These are phyloP conservation scores for Urocolius indicus DNA, from an alignment of 2,113 vertebrate genomes.

Conservation along the genomic window DNA sequence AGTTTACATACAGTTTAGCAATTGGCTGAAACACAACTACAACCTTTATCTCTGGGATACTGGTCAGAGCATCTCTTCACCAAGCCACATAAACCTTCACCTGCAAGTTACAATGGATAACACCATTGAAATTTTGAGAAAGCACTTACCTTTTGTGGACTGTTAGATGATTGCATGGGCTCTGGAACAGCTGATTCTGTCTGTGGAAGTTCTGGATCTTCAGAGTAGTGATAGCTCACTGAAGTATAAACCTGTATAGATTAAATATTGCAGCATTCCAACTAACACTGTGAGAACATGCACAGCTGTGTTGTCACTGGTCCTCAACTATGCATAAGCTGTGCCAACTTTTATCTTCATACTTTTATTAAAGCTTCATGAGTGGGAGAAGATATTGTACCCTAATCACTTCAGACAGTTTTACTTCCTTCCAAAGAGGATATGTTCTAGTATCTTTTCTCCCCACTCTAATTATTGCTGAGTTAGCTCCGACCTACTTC, in stretches of 20 bases:
- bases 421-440: background rate
- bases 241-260: conserved; percentile 69
- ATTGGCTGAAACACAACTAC: background rate
- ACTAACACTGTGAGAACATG: background rate
- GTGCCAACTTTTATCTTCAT: fast-evolving
- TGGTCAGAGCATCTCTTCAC: background rate
- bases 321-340: background rate
- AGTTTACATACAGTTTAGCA: background rate
- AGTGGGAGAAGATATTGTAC: background rate
- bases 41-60: background rate
- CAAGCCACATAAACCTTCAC: background rate
- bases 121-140: background rate
- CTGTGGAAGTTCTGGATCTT: conserved; percentile 66
- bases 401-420: background rate
- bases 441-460: background rate
- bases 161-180: conserved; percentile 43
- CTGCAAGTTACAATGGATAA: background rate
- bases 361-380: fast-evolving
- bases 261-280: background rate
- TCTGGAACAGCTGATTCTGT: conserved; percentile 72
- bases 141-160: conserved; percentile 74
- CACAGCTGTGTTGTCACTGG: background rate
- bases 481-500: background rate
- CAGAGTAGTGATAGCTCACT: conserved; percentile 74
- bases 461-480: background rate